Evolutionary conservation across 2,888 invertebrate species (phyloP), one percentile per base, ranked within the genome.

Genomic region (Coelinius sp.): DNA sequence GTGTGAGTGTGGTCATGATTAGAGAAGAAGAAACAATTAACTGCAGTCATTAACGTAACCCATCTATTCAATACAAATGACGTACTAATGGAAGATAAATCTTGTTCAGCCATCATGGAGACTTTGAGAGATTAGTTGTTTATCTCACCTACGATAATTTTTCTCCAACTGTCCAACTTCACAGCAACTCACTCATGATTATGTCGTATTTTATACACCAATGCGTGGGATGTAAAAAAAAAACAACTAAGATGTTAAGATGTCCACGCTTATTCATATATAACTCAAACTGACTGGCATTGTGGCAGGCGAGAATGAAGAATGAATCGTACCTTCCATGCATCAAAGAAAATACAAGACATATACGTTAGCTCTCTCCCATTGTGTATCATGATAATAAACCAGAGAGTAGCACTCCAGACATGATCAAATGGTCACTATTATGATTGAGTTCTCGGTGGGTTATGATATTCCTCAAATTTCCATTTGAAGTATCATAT

Each of bases 11-110:
- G 38, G 17, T 65, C 68, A 22, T 38, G 22, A 10, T 0, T 10
- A 14, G 10, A 8, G 79, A 78, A 79, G 14, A 82, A 81, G 80
- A 79, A 85, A 83, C 84, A 83, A 85, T 85, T 85, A 85, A 82
- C 81, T 79, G 78, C 78, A 73, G 70, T 68, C 66, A 44, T 70
- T 72, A 72, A 63, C 76, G 76, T 81, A 79, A 79, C 78, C 73
- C 78, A 78, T 80, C 80, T 79, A 81, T 82, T 82, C 83, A 77
- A 84, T 84, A 80, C 80, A 81, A 83, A 83, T 79, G 71, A 78
- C 70, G n/a, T 64, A 80, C 83, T 82, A 82, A 83, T 83, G 80
- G 81, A 81, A 82, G 80, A 85, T 85, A 84, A 84, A 84, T 84
- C 83, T 81, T 78, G 70, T 74, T 73, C 77, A 70, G 63, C 41